Conservation (phyloP, 2,797 vertebrate species). For the Protosalanx chinensis region DNA sequence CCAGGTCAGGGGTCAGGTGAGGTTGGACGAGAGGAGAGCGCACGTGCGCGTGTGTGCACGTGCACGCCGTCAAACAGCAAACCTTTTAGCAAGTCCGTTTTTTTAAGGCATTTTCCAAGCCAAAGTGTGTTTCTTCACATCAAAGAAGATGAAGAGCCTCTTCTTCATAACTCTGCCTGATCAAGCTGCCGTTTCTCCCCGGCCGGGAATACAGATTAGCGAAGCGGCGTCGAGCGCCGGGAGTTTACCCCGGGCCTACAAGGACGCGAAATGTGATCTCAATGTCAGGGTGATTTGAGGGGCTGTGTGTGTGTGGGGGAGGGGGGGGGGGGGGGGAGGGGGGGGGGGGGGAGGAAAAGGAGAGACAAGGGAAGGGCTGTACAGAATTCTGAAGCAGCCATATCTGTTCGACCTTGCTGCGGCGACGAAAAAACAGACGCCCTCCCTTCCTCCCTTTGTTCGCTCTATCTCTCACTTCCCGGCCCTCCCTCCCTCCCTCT, state of each 20-base stretch:
- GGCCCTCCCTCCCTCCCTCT: slow-evolving; percentile 19
- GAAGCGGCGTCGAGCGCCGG: slow-evolving; percentile 25
- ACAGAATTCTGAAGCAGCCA: slow-evolving; percentile 46
- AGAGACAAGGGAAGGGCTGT: slow-evolving; percentile 22
- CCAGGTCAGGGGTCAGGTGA: too few species aligned
- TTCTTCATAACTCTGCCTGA: slow-evolving; percentile 35
- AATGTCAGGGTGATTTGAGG: slow-evolving; percentile 45
- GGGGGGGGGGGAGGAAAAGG: not conserved
- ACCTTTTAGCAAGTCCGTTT: too few species aligned
- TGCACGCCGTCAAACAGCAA: not conserved
- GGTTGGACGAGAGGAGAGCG: too few species aligned
- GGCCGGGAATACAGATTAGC: slow-evolving; percentile 59
- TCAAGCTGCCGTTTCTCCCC: slow-evolving; percentile 19
- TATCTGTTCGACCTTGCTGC: slow-evolving; percentile 64
- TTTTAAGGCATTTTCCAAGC: slow-evolving; percentile 31
- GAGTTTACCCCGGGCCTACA: slow-evolving; percentile 41
- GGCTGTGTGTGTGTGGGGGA: not conserved
- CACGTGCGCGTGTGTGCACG: too few species aligned
- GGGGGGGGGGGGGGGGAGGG: slow-evolving; percentile 4
- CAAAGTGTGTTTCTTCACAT: slow-evolving; percentile 44
- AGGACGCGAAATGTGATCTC: slow-evolving; percentile 57
- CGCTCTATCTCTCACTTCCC: slow-evolving; percentile 1
- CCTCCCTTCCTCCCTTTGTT: not conserved
- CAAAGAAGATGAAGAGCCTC: slow-evolving; percentile 44
- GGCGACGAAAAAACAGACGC: slow-evolving; percentile 56